Percentiles rank a stretch among this genome's conserved stretches.
phyloP scores from a whole-genome alignment of 2,888 invertebrate species.

The Lordiphosa andalusiaca region DNA sequence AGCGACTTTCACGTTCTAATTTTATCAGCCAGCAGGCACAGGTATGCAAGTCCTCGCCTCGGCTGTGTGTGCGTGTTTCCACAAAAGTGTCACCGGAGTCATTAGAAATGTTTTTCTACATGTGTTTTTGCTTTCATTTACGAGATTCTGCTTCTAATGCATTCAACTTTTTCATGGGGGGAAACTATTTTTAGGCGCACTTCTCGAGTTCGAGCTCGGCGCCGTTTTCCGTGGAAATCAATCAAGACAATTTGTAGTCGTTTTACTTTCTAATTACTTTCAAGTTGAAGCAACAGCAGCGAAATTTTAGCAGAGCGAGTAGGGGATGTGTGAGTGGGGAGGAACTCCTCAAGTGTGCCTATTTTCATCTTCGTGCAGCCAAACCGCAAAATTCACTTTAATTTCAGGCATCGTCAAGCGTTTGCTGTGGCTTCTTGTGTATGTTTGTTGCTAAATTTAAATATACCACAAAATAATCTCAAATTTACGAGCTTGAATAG shows the following conservation, averaged over 20 bases:
- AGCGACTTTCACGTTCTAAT: constrained; percentile 67
- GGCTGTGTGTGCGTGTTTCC: constrained; percentile 40
- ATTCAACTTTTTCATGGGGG: constrained; percentile 30
- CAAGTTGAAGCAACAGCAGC: constrained; percentile 58
- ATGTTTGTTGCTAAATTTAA: constrained; percentile 50
- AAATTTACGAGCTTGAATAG: constrained; percentile 67
- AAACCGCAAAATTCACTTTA: constrained; percentile 50
- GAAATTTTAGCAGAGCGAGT: constrained; percentile 19
- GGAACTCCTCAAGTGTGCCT: constrained; percentile 51
- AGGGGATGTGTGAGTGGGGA: constrained; percentile 3
- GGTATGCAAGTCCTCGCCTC: constrained; percentile 46
- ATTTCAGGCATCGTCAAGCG: constrained; percentile 21
- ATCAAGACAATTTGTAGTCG: constrained; percentile 71
- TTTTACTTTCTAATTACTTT: constrained; percentile 68
- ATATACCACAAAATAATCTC: constrained; percentile 63
- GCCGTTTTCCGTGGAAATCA: constrained; percentile 64
- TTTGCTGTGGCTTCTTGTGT: constrained; percentile 7
- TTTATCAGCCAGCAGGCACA: constrained; percentile 59
- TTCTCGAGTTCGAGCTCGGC: constrained; percentile 31
- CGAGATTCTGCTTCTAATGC: constrained; percentile 30
- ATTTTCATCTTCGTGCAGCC: constrained; percentile 29
- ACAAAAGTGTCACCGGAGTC: constrained; percentile 74
- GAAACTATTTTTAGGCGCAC: constrained; percentile 54
- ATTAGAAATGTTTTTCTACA: constrained; percentile 61
- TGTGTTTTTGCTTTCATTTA: constrained; percentile 47